Percentiles rank a stretch among this genome's conserved stretches.
Evolutionary conservation across 2,113 vertebrate species (phyloP).

Genomic region (Scopus umbretta): DNA sequence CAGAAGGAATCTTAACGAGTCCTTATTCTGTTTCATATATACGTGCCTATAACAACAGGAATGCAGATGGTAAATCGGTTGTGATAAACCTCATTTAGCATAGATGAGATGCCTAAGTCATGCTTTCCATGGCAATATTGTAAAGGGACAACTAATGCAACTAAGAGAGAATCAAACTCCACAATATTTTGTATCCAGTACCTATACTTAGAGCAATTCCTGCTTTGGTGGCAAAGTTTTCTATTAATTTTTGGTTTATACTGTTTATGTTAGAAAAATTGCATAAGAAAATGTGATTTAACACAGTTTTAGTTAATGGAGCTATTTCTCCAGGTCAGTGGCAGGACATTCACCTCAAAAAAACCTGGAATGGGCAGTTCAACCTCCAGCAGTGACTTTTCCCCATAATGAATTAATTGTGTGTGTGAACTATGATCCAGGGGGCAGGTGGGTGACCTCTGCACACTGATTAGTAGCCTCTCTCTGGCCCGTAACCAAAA

Average conservation of each 20-base stretch:
- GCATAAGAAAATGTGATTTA: constrained; percentile 69
- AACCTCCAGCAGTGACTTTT: constrained; percentile 74
- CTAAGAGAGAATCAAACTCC: background rate
- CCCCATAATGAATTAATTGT: constrained; percentile 86
- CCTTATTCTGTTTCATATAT: constrained; percentile 1
- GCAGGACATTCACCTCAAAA: constrained; percentile 75
- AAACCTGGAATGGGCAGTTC: constrained; percentile 67
- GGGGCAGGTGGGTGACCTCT: constrained; percentile 82
- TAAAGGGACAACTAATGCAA: background rate
- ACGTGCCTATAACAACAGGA: background rate
- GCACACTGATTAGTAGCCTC: constrained; percentile 79
- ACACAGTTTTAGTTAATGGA: constrained; percentile 65
- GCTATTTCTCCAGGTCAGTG: constrained; percentile 79
- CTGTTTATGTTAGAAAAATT: background rate
- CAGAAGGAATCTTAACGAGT: background rate
- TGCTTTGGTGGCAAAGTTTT: background rate
- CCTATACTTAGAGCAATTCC: background rate
- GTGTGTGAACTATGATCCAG: constrained; percentile 82
- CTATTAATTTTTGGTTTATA: background rate
- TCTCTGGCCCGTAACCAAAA: constrained; percentile 77
- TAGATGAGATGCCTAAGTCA: background rate
- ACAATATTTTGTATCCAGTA: background rate
- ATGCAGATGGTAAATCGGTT: constrained; percentile 32
- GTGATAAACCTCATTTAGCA: constrained; percentile 26
- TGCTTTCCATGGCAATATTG: background rate